These are phyloP conservation scores for Paraplagusia blochii DNA, from an alignment of 2,113 vertebrate genomes.

Conservation along the genomic window DNA sequence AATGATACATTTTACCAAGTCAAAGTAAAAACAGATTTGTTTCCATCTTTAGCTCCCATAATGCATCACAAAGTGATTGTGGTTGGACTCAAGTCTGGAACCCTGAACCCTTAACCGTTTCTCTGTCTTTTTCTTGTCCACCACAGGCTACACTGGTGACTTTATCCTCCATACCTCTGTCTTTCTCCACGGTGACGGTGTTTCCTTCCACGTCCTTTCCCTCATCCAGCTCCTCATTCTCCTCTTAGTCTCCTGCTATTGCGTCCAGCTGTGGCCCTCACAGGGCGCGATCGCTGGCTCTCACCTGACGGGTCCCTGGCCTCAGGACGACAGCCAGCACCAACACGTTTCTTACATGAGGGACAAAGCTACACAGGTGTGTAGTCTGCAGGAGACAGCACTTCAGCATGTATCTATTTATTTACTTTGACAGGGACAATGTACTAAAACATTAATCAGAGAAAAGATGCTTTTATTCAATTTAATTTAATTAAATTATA, in stretches of 20 bases:
- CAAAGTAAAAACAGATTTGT: too few relatives aligned
- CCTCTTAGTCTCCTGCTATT: constrained; percentile 65
- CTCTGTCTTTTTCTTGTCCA: constrained; percentile 4
- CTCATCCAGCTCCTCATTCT: constrained; percentile 49
- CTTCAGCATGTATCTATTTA: neutral
- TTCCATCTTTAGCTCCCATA: too few relatives aligned
- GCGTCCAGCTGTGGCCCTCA: constrained; percentile 84
- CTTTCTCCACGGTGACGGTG: too few relatives aligned
- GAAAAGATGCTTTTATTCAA: too few relatives aligned
- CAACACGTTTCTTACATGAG: constrained; percentile 89
- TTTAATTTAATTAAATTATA: too few relatives aligned
- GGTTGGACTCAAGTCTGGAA: constrained; percentile 29
- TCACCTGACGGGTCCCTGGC: constrained; percentile 94
- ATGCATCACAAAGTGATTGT: too few relatives aligned
- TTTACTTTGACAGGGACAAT: too few relatives aligned
- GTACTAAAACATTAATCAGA: too few relatives aligned
- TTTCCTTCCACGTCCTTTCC: constrained; percentile 38
- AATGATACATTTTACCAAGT: too few relatives aligned
- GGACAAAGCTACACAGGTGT: constrained; percentile 96
- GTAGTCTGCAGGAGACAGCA: constrained; percentile 9
- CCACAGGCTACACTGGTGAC: constrained; percentile 52
- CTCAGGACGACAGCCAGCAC: constrained; percentile 88
- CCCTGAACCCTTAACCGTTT: neutral
- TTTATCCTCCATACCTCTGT: constrained; percentile 31
- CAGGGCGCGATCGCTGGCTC: constrained; percentile 89